Base-by-base conservation (phyloP, 2,888 invertebrate species). In the Pherbina coryleti region DNA sequence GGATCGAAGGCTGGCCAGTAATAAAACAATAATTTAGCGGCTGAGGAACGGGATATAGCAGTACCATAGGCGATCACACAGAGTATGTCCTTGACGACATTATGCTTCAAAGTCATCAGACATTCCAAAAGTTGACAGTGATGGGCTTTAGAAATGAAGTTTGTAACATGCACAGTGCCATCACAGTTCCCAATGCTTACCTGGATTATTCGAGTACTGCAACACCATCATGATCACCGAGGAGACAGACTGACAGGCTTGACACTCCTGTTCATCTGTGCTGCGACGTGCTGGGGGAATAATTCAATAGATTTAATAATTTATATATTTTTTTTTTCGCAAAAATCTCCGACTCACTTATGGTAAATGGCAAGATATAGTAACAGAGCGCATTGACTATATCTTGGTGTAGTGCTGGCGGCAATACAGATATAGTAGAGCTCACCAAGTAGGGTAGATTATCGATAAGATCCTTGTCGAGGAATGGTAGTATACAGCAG, bases 1-100 rank as follows among this genome's bases (percentile, higher is more conserved):
- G 98, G 96, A 90, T 98, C 98, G 86, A 99, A 95, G 4, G 98
- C 96, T 5, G 99, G 99, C 98, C 99, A 99, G 90, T 99, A 99
- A 91, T 98, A 98, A 91, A 99, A 99, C 70, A 99, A 92, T 55
- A 99, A 92, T 90, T 98, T 98, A 74, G 98, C 98, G 1, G 99
- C 99, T 0, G 98, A 97, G n/a, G 97, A 94, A 72, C 98, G 91
- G 0, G 98, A 96, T 72, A 95, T 95, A 81, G 96, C 94, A 0
- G 99, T 98, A 64, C 99, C 99, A 90, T 98, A 97, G 14, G 99
- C 98, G 81, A 99, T 96, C 49, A 98, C 98, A 88, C 97, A 96
- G 49, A 99, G 91, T 79, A 99, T 93, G 89, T 99, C 98, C 90
- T 96, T 96, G 64, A 97, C 95, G 14, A 98, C 94, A 82, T 95